Evolutionary conservation across 2,797 vertebrate genomes (phyloP).

Genomic region (Vipera latastei): DNA sequence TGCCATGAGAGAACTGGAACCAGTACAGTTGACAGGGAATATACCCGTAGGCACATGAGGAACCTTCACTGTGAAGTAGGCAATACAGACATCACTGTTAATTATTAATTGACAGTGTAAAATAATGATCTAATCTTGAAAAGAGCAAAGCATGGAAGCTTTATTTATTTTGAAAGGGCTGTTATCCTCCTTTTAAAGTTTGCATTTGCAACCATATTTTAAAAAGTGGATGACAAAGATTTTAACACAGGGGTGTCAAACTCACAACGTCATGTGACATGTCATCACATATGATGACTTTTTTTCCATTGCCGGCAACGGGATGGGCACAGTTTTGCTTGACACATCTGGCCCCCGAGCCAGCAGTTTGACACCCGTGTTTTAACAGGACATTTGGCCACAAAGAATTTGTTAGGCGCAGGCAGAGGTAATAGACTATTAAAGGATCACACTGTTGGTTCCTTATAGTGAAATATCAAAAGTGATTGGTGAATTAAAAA

Average conservation of each 20-base stretch:
- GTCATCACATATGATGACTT: too few relatives aligned
- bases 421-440: neutral
- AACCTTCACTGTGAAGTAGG: neutral
- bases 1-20: neutral
- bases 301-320: too few relatives aligned
- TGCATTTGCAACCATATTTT: neutral
- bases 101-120: neutral
- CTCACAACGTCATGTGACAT: too few relatives aligned
- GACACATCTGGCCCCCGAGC: too few relatives aligned
- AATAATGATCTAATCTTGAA: neutral
- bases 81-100: neutral
- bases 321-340: too few relatives aligned
- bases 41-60: neutral
- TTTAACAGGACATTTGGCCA: neutral
- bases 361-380: too few relatives aligned
- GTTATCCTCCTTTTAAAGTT: neutral
- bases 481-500: neutral
- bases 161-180: neutral
- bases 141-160: neutral
- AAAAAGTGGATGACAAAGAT: neutral
- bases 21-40: neutral
- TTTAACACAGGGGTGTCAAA: neutral
- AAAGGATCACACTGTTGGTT: neutral
- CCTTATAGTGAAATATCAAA: slow-evolving; percentile 6
- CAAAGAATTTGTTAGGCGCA: neutral